These are phyloP conservation scores for Lethocerus indicus DNA, from an alignment of 1,140 invertebrate species.

Conservation along the genomic window DNA sequence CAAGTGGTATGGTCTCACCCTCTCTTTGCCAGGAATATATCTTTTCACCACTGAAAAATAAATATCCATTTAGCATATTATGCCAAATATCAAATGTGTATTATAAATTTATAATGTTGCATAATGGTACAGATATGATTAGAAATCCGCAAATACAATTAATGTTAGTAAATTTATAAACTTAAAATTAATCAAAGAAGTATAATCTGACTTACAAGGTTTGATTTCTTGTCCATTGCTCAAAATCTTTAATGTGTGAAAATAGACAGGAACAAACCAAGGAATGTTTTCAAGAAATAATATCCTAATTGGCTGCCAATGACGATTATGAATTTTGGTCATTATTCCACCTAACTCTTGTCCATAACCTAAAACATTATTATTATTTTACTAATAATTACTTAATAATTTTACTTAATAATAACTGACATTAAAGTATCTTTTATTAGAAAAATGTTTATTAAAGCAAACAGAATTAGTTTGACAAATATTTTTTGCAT, in stretches of 20 bases:
- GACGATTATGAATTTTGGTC: slow-evolving; percentile 60
- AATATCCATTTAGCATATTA: not conserved
- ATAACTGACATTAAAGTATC: slow-evolving; percentile 9
- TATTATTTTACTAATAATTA: slow-evolving; percentile 5
- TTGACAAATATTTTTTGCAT: too few species aligned
- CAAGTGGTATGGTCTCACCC: slow-evolving; percentile 70
- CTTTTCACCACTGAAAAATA: slow-evolving; percentile 31
- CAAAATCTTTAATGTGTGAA: slow-evolving; percentile 66
- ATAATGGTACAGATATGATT: not conserved
- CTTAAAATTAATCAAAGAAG: not conserved
- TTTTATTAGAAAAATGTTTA: slow-evolving; percentile 1
- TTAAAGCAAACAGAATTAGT: too few species aligned
- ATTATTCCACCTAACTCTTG: slow-evolving; percentile 74
- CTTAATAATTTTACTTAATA: slow-evolving; percentile 2
- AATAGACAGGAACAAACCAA: slow-evolving; percentile 86
- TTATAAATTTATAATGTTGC: not conserved
- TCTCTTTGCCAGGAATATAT: slow-evolving; percentile 69
- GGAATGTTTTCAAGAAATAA: slow-evolving; percentile 68
- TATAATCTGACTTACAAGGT: slow-evolving; percentile 32
- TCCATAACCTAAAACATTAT: slow-evolving; percentile 28
- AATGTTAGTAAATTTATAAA: not conserved
- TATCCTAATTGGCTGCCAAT: slow-evolving; percentile 47
- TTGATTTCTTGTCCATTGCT: slow-evolving; percentile 34
- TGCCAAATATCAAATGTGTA: not conserved
- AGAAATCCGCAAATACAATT: not conserved